Conservation (phyloP, 2,888 invertebrate species). For the Drosophila neutralis region DNA sequence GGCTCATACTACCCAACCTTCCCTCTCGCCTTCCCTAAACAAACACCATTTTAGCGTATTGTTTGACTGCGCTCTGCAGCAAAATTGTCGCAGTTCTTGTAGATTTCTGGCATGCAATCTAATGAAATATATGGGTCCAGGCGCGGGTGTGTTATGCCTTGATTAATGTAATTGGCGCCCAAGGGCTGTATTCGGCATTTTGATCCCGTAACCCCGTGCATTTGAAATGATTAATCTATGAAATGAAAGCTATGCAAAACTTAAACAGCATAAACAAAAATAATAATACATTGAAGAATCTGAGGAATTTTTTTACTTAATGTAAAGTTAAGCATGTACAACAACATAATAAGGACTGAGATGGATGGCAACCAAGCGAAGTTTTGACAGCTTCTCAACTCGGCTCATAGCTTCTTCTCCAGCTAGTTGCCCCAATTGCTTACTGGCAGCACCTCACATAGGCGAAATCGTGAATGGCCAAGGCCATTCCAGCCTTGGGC, state of each 20-base stretch:
- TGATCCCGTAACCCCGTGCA: slow-evolving; percentile 45
- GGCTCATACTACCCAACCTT: slow-evolving; percentile 42
- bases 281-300: slow-evolving; percentile 39
- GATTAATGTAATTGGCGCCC: slow-evolving; percentile 75
- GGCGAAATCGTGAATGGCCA: slow-evolving; percentile 37
- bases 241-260: slow-evolving; percentile 31
- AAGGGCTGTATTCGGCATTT: slow-evolving; percentile 55
- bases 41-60: slow-evolving; percentile 55
- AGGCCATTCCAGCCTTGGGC: slow-evolving; percentile 34
- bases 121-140: slow-evolving; percentile 63
- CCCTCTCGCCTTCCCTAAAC: background rate
- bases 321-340: slow-evolving; percentile 57
- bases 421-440: slow-evolving; percentile 24
- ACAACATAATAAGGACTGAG: slow-evolving; percentile 44
- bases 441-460: slow-evolving; percentile 1
- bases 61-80: slow-evolving; percentile 34
- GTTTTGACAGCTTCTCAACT: slow-evolving; percentile 41
- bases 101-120: slow-evolving; percentile 34
- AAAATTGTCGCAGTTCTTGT: slow-evolving; percentile 59
- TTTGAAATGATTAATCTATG: slow-evolving; percentile 66
- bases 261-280: slow-evolving; percentile 39
- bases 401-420: slow-evolving; percentile 7
- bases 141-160: slow-evolving; percentile 43
- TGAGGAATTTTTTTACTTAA: slow-evolving; percentile 39
- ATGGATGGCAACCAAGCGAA: slow-evolving; percentile 48